phyloP scores from a whole-genome alignment of 2,888 invertebrate genomes.

The Lithodes maja region DNA sequence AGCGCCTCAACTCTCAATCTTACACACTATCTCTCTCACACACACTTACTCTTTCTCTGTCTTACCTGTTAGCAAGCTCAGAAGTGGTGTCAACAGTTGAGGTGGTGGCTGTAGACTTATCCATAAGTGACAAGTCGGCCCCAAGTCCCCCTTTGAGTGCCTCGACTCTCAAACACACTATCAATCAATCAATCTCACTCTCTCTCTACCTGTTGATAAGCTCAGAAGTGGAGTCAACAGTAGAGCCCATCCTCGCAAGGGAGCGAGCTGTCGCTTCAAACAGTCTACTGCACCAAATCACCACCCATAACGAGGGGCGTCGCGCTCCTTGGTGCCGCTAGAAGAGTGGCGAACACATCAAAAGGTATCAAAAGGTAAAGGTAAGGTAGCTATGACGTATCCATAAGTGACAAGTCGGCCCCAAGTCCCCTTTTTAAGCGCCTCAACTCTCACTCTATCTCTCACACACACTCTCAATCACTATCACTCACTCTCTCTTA shows the following conservation, averaged over 20 bases:
- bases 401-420: constrained; percentile 57
- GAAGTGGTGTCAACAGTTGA: constrained; percentile 65
- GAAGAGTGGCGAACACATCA: too few relatives aligned
- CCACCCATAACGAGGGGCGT: too few relatives aligned
- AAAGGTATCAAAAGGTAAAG: too few relatives aligned
- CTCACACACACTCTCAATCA: too few relatives aligned
- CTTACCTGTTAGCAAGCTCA: constrained; percentile 60
- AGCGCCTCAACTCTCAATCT: neutral
- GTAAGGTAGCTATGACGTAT: constrained; percentile 30
- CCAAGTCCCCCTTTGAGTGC: neutral
- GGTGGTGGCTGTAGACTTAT: too few relatives aligned
- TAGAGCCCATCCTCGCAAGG: constrained; percentile 49
- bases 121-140: too few relatives aligned
- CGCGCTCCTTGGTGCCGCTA: too few relatives aligned
- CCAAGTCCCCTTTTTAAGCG: constrained; percentile 18
- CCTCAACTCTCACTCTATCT: neutral
- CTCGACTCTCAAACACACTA: neutral
- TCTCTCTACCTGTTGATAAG: constrained; percentile 50
- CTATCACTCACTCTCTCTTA: too few relatives aligned
- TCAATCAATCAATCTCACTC: neutral
- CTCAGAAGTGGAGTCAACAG: constrained; percentile 64
- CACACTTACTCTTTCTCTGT: neutral
- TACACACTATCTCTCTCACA: too few relatives aligned
- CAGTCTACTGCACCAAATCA: too few relatives aligned
- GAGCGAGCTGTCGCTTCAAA: too few relatives aligned